Evolutionary conservation across 2,797 vertebrate genomes (phyloP).

Genomic region (Furcifer pardalis): DNA sequence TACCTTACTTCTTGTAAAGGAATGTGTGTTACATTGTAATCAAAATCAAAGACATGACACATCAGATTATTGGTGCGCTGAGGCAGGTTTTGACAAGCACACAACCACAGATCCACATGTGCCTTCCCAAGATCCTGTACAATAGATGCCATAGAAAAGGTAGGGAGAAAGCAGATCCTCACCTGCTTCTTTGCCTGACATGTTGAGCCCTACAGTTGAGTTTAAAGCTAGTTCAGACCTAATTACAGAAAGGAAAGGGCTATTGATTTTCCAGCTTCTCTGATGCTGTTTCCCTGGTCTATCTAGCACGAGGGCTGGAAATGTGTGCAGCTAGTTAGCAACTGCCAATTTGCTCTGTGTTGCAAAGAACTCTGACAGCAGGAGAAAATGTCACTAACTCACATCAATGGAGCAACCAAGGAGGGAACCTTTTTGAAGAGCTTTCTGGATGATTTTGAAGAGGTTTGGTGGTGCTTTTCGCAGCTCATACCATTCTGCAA

Average conservation of each 20-base stretch:
- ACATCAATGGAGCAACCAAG: conserved; percentile 90
- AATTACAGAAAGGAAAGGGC: background rate
- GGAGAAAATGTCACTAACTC: conserved; percentile 50
- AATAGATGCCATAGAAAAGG: background rate
- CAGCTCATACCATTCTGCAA: conserved; percentile 86
- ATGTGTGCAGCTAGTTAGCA: no score
- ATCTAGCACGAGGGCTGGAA: background rate
- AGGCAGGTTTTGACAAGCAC: no score
- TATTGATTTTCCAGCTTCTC: background rate
- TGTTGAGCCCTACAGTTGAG: background rate
- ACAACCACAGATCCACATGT: no score
- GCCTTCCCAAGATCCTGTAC: no score
- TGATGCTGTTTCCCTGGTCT: background rate
- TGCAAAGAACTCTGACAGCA: accelerated
- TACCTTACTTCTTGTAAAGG: no score
- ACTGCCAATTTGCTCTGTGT: background rate
- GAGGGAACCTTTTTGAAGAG: conserved; percentile 86
- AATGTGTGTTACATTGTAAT: no score
- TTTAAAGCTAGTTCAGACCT: background rate
- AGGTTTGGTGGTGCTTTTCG: conserved; percentile 77
- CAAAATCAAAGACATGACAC: no score
- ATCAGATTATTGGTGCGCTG: no score
- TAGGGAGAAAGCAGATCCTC: no score
- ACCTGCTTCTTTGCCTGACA: background rate
- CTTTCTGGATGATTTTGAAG: conserved; percentile 87